A percentile compares a stretch with the other conserved stretches of the same genome.
Conservation (phyloP, 1,140 invertebrate species). For the Zaprionus nigranus region DNA sequence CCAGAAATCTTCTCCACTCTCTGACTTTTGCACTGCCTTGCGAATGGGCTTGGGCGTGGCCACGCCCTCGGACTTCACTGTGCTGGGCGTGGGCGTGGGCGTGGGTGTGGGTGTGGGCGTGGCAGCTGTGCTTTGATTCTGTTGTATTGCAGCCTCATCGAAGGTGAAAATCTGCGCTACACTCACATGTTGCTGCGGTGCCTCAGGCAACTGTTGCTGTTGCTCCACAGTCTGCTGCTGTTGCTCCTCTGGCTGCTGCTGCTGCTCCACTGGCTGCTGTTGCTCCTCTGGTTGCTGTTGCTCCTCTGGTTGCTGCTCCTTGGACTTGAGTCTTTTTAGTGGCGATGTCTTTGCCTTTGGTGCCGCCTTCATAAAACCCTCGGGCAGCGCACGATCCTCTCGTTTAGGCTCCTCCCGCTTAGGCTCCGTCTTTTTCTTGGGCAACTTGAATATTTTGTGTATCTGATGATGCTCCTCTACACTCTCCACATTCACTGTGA, state of each 20-base stretch:
- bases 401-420: slow-evolving; percentile 17
- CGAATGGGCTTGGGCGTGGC: slow-evolving; percentile 71
- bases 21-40: slow-evolving; percentile 69
- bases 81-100: not conserved
- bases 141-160: slow-evolving; percentile 58
- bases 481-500: slow-evolving; percentile 72
- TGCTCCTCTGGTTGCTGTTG: not conserved
- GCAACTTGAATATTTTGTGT: slow-evolving; percentile 76
- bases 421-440: slow-evolving; percentile 71
- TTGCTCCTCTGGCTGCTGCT: slow-evolving; percentile 3
- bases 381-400: slow-evolving; percentile 50
- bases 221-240: not conserved
- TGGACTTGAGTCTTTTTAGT: slow-evolving; percentile 48
- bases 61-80: slow-evolving; percentile 43
- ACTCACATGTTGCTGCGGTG: slow-evolving; percentile 39
- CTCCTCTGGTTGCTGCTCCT: slow-evolving; percentile 1
- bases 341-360: slow-evolving; percentile 68
- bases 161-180: slow-evolving; percentile 75
- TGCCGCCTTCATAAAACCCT: slow-evolving; percentile 71
- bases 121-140: slow-evolving; percentile 23
- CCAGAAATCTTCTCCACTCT: slow-evolving; percentile 84
- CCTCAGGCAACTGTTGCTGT: slow-evolving; percentile 14
- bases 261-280: not conserved
- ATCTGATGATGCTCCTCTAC: slow-evolving; percentile 80
- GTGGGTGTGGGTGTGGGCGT: not conserved